A percentile compares a stretch with the other conserved stretches of the same genome.
Conservation (phyloP, 2,888 invertebrate genomes). For the Ormyrus labotus region DNA sequence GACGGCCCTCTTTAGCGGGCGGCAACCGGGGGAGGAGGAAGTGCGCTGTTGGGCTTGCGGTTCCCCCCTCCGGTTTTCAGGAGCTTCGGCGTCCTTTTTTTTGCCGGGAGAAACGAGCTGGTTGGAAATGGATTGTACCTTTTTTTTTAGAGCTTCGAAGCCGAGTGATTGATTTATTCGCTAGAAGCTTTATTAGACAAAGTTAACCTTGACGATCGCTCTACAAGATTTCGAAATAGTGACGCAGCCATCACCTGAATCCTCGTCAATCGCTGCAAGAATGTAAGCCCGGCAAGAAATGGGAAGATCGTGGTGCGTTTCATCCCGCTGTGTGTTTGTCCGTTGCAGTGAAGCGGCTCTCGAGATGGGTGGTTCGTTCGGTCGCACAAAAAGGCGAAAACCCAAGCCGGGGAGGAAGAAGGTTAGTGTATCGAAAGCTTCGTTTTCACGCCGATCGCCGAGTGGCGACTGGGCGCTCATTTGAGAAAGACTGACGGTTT, state of each 20-base stretch:
- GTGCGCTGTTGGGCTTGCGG: neutral
- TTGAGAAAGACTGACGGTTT: neutral
- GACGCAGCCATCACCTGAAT: neutral
- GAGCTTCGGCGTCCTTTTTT: neutral
- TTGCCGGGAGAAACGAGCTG: too few relatives aligned
- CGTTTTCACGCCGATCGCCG: conserved; percentile 8
- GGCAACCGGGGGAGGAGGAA: neutral
- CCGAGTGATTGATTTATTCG: too few relatives aligned
- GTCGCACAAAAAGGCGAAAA: conserved; percentile 32
- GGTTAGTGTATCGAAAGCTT: conserved; percentile 56
- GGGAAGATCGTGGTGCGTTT: neutral
- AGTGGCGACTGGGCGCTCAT: conserved; percentile 1
- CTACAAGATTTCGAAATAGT: too few relatives aligned
- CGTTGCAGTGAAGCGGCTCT: conserved; percentile 12
- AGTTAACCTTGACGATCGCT: too few relatives aligned
- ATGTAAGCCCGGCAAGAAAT: too few relatives aligned
- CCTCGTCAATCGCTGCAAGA: too few relatives aligned
- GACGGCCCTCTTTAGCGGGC: neutral
- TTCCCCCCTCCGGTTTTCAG: neutral
- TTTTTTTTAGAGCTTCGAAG: too few relatives aligned
- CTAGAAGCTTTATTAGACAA: too few relatives aligned
- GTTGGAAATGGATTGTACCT: too few relatives aligned
- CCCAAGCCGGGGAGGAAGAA: conserved; percentile 51
- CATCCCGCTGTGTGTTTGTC: neutral
- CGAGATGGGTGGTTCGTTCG: conserved; percentile 9